Evolutionary conservation across 2,888 invertebrate genomes (phyloP), one percentile per base, ranked within the genome.

Genomic region (Nyleta sp.): DNA sequence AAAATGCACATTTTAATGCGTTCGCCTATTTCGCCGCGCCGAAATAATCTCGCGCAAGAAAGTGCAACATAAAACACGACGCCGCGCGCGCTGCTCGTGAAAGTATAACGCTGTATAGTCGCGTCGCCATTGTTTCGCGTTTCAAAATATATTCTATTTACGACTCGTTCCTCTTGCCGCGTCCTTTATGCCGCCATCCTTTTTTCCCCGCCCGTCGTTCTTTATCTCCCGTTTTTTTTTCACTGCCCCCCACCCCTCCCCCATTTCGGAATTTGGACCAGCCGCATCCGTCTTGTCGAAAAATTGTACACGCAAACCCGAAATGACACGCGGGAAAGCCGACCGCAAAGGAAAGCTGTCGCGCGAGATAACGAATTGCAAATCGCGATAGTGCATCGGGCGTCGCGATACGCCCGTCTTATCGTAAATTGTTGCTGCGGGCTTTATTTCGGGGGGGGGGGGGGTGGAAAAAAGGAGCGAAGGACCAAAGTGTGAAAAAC

Each of bases 1-100:
- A 76, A 76, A 70, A 76, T 76, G 70, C 52, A 76, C 70, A 70
- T 76, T 76, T 76, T 76, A 76, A 76, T 71, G 76, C 46, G 35
- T 65, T 71, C 64, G 62, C 71, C 67, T 57, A 53, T 76, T 64
- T 59, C 55, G 46, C n/a, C 5, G 28, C 57, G 31, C 28, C 33
- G 59, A 72, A 78, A 73, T 75, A 68, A 75, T 67, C 75, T 67
- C 73, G 50, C 15, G 46, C 33, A 71, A 71, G 70, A 76, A 76
- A 70, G 65, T 71, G 76, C 71, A 38, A 76, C 76, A 76, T 76
- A 76, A 76, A 76, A 76, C 76, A 71, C 59, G 46, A 59, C 71
- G 64, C 46, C 44, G 65, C 59, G 17, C n/a, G n/a, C 38, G 11
- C 31, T 62, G 48, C 57, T 50, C 52, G 64, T 44, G 42, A 53